phyloP scores from a whole-genome alignment of 2,888 invertebrate genomes.

The Alviniconcha strummeri region DNA sequence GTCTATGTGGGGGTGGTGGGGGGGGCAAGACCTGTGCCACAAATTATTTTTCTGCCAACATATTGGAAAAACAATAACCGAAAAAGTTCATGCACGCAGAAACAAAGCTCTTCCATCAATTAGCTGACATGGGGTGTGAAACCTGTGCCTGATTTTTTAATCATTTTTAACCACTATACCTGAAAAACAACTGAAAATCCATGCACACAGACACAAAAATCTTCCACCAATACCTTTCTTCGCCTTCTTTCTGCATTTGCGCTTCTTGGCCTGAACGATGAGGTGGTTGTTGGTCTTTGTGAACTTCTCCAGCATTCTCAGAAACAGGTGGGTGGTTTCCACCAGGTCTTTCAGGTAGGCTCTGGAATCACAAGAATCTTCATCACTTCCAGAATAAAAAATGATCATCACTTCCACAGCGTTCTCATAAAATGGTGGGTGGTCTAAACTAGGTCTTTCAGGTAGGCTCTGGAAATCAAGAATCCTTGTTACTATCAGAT shows the following conservation, averaged over 20 bases:
- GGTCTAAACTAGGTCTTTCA: neutral
- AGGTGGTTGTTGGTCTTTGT: slow-evolving; percentile 72
- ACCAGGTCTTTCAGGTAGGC: slow-evolving; percentile 89
- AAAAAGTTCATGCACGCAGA: no score
- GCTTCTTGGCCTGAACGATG: slow-evolving; percentile 69
- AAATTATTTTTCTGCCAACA: no score
- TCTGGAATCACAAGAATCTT: slow-evolving; percentile 72
- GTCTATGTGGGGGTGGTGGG: no score
- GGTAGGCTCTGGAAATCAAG: no score
- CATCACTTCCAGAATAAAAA: neutral
- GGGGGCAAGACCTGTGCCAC: no score
- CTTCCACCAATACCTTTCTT: slow-evolving; percentile 48
- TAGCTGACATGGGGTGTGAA: no score
- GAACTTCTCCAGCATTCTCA: slow-evolving; percentile 88
- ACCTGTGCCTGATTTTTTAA: no score
- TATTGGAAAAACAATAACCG: no score
- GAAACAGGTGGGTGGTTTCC: slow-evolving; percentile 91
- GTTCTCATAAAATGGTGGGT: neutral
- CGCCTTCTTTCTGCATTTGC: slow-evolving; percentile 76
- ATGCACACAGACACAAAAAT: no score
- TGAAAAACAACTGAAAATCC: neutral
- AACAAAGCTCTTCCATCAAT: no score
- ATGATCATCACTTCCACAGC: neutral
- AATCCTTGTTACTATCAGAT: no score
- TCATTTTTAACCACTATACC: neutral